These are phyloP conservation scores for Chironomus tentans DNA, from an alignment of 2,888 invertebrate genomes.

Conservation along the genomic window DNA sequence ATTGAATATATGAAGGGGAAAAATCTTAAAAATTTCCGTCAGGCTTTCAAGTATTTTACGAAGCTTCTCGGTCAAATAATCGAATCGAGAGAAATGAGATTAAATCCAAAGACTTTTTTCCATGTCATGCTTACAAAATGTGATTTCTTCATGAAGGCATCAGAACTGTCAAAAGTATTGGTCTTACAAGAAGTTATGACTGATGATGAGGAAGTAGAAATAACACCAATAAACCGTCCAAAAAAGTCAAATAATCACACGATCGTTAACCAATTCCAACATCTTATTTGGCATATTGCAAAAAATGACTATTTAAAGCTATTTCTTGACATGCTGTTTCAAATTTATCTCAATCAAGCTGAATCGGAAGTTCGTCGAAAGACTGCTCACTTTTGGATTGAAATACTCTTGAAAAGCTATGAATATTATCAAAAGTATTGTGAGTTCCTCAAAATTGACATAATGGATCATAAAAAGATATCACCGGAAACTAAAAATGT, in stretches of 20 bases:
- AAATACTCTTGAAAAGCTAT: background rate
- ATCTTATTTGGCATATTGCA: conserved; percentile 16
- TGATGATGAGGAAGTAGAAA: background rate
- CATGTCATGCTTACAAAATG: background rate
- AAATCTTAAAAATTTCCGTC: background rate
- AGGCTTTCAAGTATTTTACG: background rate
- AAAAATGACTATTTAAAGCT: conserved; percentile 12
- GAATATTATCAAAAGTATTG: conserved; percentile 9
- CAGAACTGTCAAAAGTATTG: background rate
- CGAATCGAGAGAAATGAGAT: background rate
- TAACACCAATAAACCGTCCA: background rate
- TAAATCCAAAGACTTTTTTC: conserved; percentile 10
- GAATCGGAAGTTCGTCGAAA: background rate
- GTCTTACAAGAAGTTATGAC: background rate
- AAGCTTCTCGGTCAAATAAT: background rate
- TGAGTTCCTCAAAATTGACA: background rate
- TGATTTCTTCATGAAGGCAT: background rate
- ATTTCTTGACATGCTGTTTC: background rate
- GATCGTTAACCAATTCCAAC: conserved; percentile 5
- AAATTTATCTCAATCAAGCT: background rate
- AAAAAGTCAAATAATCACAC: background rate
- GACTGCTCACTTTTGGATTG: conserved; percentile 4
- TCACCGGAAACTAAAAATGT: background rate
- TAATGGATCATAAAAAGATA: background rate
- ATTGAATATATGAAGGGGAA: background rate